Evolutionary conservation across 2,797 vertebrate genomes (phyloP).

Genomic region (Gallinago nigripennis): DNA sequence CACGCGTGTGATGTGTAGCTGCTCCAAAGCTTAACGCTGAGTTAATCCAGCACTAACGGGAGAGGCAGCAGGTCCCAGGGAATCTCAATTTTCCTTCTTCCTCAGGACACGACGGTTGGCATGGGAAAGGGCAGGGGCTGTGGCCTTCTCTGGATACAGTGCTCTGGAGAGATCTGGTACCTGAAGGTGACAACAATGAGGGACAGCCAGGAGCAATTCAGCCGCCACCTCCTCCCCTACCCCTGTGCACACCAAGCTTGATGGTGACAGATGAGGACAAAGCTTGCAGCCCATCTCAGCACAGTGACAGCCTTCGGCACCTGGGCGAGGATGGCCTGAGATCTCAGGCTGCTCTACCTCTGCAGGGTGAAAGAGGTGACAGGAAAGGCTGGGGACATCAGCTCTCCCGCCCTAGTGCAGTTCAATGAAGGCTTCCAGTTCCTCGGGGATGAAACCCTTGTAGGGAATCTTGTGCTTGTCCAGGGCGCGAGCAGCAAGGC

Average conservation of each 20-base stretch:
- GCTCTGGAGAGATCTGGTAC: conserved; percentile 8
- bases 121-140: background rate
- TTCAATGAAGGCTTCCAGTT: conserved; percentile 95
- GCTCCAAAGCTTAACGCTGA: background rate
- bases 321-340: background rate
- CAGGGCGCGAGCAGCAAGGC: conserved; percentile 92
- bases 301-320: background rate
- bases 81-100: background rate
- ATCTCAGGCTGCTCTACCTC: background rate
- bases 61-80: background rate
- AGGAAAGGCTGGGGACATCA: background rate
- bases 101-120: background rate
- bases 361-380: background rate
- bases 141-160: background rate
- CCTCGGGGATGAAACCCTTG: conserved; percentile 92
- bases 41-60: background rate
- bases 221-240: background rate
- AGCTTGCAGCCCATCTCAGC: background rate
- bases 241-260: background rate
- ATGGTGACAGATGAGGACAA: background rate
- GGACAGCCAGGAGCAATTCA: background rate
- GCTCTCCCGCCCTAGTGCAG: conserved; percentile 82
- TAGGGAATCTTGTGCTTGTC: conserved; percentile 94
- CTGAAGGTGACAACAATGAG: background rate
- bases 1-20: background rate